Base-by-base conservation (phyloP, 2,888 invertebrate species). In the Odontothrips loti region DNA sequence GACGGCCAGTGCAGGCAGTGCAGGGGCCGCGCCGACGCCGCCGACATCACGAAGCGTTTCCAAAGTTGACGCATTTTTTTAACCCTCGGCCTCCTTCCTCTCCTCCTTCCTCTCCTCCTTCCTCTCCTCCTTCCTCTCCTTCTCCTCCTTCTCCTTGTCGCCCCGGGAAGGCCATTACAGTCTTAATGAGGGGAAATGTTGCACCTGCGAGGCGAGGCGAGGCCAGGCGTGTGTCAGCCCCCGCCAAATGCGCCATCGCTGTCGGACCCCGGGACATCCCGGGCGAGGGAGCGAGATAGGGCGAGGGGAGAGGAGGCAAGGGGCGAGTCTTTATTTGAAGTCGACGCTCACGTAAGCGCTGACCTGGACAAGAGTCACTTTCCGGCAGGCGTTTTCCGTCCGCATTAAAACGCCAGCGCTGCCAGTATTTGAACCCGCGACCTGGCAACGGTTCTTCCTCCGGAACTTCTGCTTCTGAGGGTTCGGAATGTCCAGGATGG, bases 51-150 rank as follows among this genome's bases (percentile, higher is more conserved):
- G 58, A n/a, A 58, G 58, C 27, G 68, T 75, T 75, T 75, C 68
- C 68, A 75, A 75, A 75, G 68, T 75, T 75, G 68, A 75, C 68
- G 68, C 68, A 12, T 27, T 68, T 68, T 68, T 68, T 23, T 68
- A 20, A 0, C 17, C 58, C 0, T 15, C n/a, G 15, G 15, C 11
- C 58, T 11, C 58, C 58, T 43, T 43, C 34, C 34, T 43, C 34
- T 43, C n/a, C n/a, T n/a, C n/a, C n/a, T 43, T 6, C 34, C 6
- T 6, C 34, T 43, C 34, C 34, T 43, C 34, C 58, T 75, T 27
- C 23, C 6, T 27, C 68, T 27, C n/a, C n/a, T n/a, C n/a, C n/a
- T n/a, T n/a, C n/a, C n/a, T n/a, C n/a, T 43, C 34, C 34, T 43
- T 6, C 34, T 43, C 34, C 34, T 43, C 34, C 58, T 75, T 27